phyloP scores from a whole-genome alignment of 2,797 vertebrate species.

The Tympanoctomys barrerae region DNA sequence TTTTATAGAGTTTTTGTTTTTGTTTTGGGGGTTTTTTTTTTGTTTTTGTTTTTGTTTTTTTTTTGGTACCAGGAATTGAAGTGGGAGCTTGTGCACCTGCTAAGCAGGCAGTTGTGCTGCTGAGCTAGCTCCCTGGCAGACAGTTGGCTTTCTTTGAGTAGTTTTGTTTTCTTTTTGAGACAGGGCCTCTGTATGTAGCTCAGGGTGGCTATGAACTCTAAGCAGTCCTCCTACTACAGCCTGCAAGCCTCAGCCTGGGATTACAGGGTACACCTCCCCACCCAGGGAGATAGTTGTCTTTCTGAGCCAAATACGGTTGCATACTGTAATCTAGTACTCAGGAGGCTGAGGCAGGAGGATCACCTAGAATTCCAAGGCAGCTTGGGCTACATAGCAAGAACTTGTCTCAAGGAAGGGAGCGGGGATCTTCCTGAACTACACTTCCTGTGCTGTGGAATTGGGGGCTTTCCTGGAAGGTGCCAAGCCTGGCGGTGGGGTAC shows the following conservation, averaged over 20 bases:
- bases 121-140: no score
- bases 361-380: neutral
- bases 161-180: no score
- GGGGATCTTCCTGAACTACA: neutral
- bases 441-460: neutral
- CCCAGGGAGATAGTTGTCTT: neutral
- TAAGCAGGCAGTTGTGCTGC: no score
- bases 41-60: no score
- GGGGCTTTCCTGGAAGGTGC: neutral
- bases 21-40: no score
- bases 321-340: neutral
- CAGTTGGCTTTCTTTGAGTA: no score
- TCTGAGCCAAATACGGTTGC: neutral
- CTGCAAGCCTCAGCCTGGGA: neutral
- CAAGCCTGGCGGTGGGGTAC: neutral
- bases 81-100: no score
- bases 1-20: neutral
- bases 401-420: neutral
- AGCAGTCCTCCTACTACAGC: no score
- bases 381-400: neutral
- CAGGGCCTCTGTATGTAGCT: no score
- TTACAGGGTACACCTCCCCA: neutral
- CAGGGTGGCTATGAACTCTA: no score
- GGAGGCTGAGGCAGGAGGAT: neutral
- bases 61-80: no score